Conservation (phyloP, 92 coral and sea anemone genomes). For the Nematostella vectensis region DNA sequence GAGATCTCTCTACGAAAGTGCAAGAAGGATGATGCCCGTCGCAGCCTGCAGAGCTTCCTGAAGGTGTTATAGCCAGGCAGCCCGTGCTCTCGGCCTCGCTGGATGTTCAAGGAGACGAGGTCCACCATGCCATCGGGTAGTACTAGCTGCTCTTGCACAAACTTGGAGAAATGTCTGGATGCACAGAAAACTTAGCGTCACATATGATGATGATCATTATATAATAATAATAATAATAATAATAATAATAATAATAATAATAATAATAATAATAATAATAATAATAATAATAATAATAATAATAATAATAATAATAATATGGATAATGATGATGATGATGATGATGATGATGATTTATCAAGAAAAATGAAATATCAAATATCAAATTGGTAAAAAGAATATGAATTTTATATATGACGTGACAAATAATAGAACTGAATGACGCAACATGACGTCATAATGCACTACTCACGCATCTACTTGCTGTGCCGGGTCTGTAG, state of each 20-base stretch:
- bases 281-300: no score
- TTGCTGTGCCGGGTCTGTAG: slow-evolving; percentile 18
- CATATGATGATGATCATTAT: no score
- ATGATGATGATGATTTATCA: no score
- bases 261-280: no score
- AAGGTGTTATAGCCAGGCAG: slow-evolving; percentile 39
- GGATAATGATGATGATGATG: no score
- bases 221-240: no score
- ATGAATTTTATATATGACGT: no score
- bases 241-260: no score
- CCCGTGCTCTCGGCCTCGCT: slow-evolving; percentile 58
- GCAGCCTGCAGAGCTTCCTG: slow-evolving; percentile 15
- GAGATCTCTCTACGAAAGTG: background rate
- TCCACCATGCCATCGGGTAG: slow-evolving; percentile 23
- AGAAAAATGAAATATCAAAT: no score
- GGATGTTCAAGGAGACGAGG: slow-evolving; percentile 48
- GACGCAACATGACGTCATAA: background rate
- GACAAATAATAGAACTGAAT: background rate
- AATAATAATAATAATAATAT: no score
- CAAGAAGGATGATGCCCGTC: slow-evolving; percentile 3
- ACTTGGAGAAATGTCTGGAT: slow-evolving; percentile 31
- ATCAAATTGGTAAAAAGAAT: no score
- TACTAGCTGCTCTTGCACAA: slow-evolving; percentile 32
- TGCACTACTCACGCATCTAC: slow-evolving; percentile 18
- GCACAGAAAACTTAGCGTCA: no score